Conservation (phyloP, 2,888 invertebrate genomes). For the Bombylius discolor region DNA sequence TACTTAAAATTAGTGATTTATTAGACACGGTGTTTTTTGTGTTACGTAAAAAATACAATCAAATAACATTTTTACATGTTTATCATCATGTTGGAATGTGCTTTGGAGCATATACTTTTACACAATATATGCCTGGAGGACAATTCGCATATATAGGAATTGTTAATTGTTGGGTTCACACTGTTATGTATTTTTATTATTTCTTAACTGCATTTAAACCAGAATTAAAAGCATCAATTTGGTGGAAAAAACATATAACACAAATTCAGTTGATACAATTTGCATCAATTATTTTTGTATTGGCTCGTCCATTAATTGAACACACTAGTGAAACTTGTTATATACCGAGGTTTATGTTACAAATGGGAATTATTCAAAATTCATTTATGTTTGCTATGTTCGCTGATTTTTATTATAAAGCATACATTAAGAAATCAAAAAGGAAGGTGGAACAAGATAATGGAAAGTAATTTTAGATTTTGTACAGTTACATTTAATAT, state of each 20-base stretch:
- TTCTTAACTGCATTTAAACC: conserved; percentile 55
- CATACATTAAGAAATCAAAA: conserved; percentile 39
- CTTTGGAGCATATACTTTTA: conserved; percentile 43
- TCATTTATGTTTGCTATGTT: conserved; percentile 53
- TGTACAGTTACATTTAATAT: too few relatives aligned
- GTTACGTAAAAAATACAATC: conserved; percentile 53
- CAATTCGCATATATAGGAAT: conserved; percentile 52
- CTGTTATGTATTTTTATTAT: conserved; percentile 75
- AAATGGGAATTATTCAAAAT: conserved; percentile 50
- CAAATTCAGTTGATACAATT: conserved; percentile 51
- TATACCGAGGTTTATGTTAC: conserved; percentile 43
- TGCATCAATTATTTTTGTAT: neutral
- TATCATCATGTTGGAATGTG: conserved; percentile 64
- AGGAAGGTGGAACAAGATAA: neutral
- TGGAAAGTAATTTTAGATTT: neutral
- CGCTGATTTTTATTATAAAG: conserved; percentile 51
- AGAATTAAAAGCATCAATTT: conserved; percentile 50
- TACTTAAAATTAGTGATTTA: conserved; percentile 50
- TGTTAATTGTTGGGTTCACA: conserved; percentile 65
- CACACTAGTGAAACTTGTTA: conserved; percentile 38
- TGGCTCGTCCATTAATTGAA: neutral
- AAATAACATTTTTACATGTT: conserved; percentile 54
- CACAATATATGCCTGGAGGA: conserved; percentile 49
- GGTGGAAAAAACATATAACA: conserved; percentile 72
- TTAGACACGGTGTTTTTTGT: conserved; percentile 57